Evolutionary conservation across 1,140 invertebrate species (phyloP).

Genomic region (Conus betulinus): DNA sequence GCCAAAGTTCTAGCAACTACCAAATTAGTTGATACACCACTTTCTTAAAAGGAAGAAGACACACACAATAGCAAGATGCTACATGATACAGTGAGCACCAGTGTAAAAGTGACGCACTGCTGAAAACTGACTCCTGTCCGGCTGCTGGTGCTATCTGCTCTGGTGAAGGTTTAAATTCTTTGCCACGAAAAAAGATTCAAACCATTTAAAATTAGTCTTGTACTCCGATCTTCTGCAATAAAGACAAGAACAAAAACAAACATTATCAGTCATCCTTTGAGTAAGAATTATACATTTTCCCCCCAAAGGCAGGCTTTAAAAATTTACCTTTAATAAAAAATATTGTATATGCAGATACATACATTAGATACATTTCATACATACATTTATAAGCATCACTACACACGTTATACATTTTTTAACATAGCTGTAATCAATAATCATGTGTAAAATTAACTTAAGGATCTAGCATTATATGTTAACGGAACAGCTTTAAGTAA

Average conservation of each 20-base stretch:
- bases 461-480: too few relatives aligned
- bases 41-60: background rate
- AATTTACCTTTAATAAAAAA: too few relatives aligned
- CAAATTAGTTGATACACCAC: background rate
- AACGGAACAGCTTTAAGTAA: too few relatives aligned
- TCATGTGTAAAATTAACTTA: too few relatives aligned
- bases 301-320: too few relatives aligned
- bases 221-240: slow-evolving; percentile 56
- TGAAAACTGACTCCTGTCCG: slow-evolving; percentile 25
- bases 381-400: too few relatives aligned
- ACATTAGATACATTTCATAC: too few relatives aligned
- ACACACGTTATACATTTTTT: too few relatives aligned
- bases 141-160: slow-evolving; percentile 50
- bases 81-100: background rate
- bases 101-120: slow-evolving; percentile 5
- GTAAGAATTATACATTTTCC: too few relatives aligned
- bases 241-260: background rate
- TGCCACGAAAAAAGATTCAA: slow-evolving; percentile 55
- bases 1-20: background rate
- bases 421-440: too few relatives aligned
- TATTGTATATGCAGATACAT: too few relatives aligned
- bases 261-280: background rate
- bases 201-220: slow-evolving; percentile 52
- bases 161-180: slow-evolving; percentile 46
- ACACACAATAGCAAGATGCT: background rate